Conservation (phyloP, 2,888 invertebrate species). For the Drosophila emarginata region DNA sequence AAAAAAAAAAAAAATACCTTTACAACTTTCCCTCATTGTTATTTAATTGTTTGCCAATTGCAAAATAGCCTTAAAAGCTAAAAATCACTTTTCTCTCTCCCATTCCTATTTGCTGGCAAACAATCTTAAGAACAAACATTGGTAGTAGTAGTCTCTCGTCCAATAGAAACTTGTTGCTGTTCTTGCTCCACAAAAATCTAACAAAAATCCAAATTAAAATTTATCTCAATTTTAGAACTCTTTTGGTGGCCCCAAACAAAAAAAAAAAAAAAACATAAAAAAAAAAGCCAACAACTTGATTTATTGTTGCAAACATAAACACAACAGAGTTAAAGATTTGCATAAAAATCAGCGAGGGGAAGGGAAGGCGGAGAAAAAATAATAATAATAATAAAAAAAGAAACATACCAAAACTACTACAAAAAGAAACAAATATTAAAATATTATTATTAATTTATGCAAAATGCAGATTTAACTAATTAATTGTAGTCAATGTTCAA, state of each 20-base stretch:
- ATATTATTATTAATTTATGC: conserved; percentile 71
- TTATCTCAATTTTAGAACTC: conserved; percentile 26
- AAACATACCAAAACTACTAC: not conserved
- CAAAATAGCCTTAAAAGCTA: conserved; percentile 40
- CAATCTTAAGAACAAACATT: too few relatives aligned
- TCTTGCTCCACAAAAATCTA: conserved; percentile 26
- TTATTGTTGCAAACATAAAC: conserved; percentile 17
- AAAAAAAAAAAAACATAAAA: conserved; percentile 38
- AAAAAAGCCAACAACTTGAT: conserved; percentile 21
- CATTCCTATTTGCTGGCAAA: too few relatives aligned
- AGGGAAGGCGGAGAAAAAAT: not conserved
- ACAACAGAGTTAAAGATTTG: conserved; percentile 8
- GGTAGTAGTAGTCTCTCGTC: too few relatives aligned
- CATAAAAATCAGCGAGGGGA: conserved; percentile 12
- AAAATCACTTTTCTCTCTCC: conserved; percentile 44
- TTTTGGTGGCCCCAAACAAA: conserved; percentile 42
- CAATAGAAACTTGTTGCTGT: conserved; percentile 23
- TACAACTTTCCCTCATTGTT: conserved; percentile 41
- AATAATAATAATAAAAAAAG: not conserved
- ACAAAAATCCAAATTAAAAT: conserved; percentile 30
- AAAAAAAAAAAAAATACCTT: not conserved
- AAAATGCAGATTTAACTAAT: conserved; percentile 73
- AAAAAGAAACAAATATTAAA: conserved; percentile 48
- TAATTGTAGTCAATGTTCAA: conserved; percentile 73
- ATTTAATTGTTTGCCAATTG: conserved; percentile 72